These are phyloP conservation scores for Protobothrops flavoviridis DNA, from an alignment of 2,113 vertebrate genomes.

Conservation along the genomic window DNA sequence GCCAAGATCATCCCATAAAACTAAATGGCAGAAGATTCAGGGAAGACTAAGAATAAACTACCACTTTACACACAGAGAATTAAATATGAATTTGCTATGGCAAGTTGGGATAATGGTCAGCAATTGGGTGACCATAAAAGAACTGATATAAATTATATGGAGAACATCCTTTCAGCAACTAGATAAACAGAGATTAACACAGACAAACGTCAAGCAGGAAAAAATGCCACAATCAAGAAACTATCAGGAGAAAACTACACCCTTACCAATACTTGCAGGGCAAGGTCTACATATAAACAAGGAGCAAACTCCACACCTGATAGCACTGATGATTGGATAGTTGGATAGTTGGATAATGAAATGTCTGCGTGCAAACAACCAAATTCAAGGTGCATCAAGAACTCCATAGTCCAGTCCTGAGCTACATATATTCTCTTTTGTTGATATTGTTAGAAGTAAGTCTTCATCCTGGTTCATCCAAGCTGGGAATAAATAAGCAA, in stretches of 20 bases:
- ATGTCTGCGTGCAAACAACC: neutral
- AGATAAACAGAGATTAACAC: neutral
- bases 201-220: neutral
- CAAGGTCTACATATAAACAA: neutral
- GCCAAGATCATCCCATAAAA: neutral
- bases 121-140: neutral
- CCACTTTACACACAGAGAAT: neutral
- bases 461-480: no score
- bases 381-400: neutral
- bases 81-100: neutral
- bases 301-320: neutral
- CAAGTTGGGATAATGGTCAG: neutral
- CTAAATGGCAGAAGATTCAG: neutral
- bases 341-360: neutral
- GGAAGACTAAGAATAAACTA: neutral
- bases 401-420: neutral
- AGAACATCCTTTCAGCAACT: neutral
- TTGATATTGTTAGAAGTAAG: no score
- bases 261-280: neutral
- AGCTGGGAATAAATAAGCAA: no score
- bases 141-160: neutral
- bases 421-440: neutral
- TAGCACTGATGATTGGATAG: neutral
- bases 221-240: neutral
- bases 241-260: neutral